A percentile compares a stretch with the other conserved stretches of the same genome.
These are phyloP conservation scores for Neoaliturus tenellus DNA, from an alignment of 2,888 invertebrate genomes.

Conservation along the genomic window DNA sequence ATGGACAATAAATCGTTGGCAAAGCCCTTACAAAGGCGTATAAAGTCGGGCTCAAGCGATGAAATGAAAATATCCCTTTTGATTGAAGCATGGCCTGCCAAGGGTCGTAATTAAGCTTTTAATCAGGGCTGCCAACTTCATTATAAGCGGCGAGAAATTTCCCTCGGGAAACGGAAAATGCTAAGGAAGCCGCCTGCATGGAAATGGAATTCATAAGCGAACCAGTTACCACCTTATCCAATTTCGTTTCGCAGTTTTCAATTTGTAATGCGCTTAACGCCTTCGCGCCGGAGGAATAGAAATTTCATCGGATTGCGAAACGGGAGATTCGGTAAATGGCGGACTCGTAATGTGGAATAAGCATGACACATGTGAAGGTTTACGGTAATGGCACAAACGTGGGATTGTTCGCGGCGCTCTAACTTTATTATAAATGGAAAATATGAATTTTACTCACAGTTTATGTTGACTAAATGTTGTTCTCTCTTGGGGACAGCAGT, in stretches of 20 bases:
- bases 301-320: not conserved
- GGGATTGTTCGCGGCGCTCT: no score
- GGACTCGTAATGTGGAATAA: no score
- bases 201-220: constrained; percentile 21
- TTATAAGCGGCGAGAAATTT: constrained; percentile 6
- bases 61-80: constrained; percentile 22
- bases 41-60: not conserved
- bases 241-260: constrained; percentile 27
- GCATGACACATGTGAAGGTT: no score
- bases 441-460: no score
- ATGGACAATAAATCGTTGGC: not conserved
- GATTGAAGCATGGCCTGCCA: constrained; percentile 11
- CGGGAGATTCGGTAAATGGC: not conserved
- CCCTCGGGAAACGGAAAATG: not conserved
- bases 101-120: constrained; percentile 23
- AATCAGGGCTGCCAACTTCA: constrained; percentile 32
- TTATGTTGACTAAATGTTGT: no score
- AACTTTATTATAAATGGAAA: no score
- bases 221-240: constrained; percentile 19
- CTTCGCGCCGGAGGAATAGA: not conserved
- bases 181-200: not conserved
- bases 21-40: not conserved
- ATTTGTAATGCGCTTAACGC: constrained; percentile 4
- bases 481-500: no score
- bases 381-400: no score